Evolutionary conservation across 2,113 vertebrate species (phyloP), one percentile per base, ranked within the genome.

Genomic region (Pelusios castaneus): DNA sequence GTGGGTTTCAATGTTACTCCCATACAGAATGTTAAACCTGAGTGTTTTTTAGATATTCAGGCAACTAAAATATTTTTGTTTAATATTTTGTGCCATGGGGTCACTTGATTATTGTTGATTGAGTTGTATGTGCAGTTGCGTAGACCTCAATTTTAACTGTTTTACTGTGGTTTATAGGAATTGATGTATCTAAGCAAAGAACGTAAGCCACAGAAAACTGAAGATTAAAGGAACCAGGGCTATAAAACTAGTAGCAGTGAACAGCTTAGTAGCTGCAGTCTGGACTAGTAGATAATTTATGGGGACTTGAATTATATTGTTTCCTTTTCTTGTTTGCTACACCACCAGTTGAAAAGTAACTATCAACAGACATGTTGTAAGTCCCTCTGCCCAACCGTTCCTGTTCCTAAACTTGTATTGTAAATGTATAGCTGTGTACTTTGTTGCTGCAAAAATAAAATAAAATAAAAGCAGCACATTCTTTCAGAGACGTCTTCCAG

Each of bases 111-210:
- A 84, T 84, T 84, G 5, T 85, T 97, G 95, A 93, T 87, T 85
- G 88, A 73, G 5, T 75, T 54, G 78, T 85, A 12, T 55, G 8
- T 25, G 38, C 81, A 86, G 88, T 92, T 96, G 93, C 94, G 84
- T 78, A 91, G 95, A 95, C 86, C 60, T 85, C 4, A 84, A 76
- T 80, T 93, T 79, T 91, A 92, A 93, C 86, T 90, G 77, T 96
- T 93, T 95, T 95, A 49, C 92, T 96, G 96, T 97, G 97, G 94
- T 96, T 97, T 96, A 12, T 82, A 89, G 38, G 87, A 84, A 90
- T 94, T 95, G 97, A 96, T 89, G 47, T 96, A 95, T 92, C 81
- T 67, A 29, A 0, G 75, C 83, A 95, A 97, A 93, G 94, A 96
- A 97, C 96, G 96, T 93, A 89, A 94, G 82, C 95, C 94, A 63